Percentiles rank a stretch among this genome's conserved stretches.
Evolutionary conservation across 2,113 vertebrate genomes (phyloP).

Genomic region (Anoplopoma fimbria): DNA sequence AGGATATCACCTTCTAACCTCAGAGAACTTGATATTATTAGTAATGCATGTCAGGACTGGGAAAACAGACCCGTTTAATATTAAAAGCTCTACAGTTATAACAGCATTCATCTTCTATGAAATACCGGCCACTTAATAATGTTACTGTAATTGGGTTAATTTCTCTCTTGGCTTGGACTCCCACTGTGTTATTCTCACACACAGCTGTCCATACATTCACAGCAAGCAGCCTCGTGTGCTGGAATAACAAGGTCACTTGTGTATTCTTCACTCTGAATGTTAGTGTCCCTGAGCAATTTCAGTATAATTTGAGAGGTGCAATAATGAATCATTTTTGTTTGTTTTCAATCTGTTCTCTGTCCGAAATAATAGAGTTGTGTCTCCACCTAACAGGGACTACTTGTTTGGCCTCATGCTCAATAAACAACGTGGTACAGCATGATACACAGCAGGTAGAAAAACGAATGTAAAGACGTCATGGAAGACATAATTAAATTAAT

Average conservation of each 20-base stretch:
- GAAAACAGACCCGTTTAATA: not conserved
- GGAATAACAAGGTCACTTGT: constrained; percentile 40
- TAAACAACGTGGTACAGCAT: constrained; percentile 14
- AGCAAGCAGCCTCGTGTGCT: constrained; percentile 19
- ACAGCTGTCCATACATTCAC: constrained; percentile 69
- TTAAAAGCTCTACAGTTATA: not conserved
- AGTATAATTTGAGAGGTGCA: constrained; percentile 14
- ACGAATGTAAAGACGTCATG: not conserved
- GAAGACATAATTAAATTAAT: constrained; percentile 9
- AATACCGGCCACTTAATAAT: not conserved
- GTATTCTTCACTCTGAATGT: constrained; percentile 2
- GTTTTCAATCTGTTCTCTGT: constrained; percentile 21
- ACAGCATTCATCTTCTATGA: not conserved
- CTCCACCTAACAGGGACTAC: not conserved
- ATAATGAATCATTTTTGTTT: constrained; percentile 13
- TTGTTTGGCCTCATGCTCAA: constrained; percentile 25
- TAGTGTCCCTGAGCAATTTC: constrained; percentile 21
- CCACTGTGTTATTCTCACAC: constrained; percentile 28
- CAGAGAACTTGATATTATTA: not conserved
- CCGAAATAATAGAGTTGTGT: constrained; percentile 31
- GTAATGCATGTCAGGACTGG: not conserved
- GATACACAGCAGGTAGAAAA: not conserved
- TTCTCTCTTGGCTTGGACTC: constrained; percentile 15
- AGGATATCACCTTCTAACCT: constrained; percentile 14
- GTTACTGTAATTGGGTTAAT: not conserved